Conservation (phyloP, 2,888 invertebrate species). For the Pycnomerus fuliginosus region DNA sequence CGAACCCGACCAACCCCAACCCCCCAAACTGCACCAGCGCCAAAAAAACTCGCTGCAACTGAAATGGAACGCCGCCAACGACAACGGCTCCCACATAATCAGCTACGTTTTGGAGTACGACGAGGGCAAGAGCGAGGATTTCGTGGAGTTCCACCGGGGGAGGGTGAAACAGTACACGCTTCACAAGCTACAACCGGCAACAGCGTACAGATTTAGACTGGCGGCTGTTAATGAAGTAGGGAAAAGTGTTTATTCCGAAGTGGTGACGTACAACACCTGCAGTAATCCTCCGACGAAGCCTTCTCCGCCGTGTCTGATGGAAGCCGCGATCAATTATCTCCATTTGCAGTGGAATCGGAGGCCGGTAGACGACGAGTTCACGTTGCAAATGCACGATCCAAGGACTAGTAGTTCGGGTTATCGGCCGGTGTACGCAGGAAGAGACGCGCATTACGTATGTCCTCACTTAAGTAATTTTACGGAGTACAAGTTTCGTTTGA, state of each 20-base stretch:
- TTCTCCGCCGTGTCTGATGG: constrained; percentile 68
- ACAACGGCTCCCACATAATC: constrained; percentile 78
- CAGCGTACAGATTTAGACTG: constrained; percentile 78
- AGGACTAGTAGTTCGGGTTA: constrained; percentile 42
- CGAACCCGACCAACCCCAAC: constrained; percentile 73
- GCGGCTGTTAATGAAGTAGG: constrained; percentile 83
- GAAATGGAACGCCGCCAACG: constrained; percentile 70
- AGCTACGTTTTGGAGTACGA: constrained; percentile 79
- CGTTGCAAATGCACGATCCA: constrained; percentile 73
- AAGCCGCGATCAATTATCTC: constrained; percentile 64
- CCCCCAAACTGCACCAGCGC: constrained; percentile 70
- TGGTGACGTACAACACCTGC: constrained; percentile 69
- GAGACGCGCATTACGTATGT: constrained; percentile 68
- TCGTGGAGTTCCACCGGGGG: constrained; percentile 71
- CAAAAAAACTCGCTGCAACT: constrained; percentile 70
- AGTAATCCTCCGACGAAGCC: constrained; percentile 81
- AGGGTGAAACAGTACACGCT: constrained; percentile 75
- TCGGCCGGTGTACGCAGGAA: constrained; percentile 74
- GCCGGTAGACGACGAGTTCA: constrained; percentile 76
- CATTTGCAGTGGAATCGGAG: constrained; percentile 74
- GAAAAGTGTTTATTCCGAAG: constrained; percentile 69
- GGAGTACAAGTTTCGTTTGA: constrained; percentile 78
- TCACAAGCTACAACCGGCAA: constrained; percentile 74
- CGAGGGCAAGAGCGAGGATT: constrained; percentile 66
- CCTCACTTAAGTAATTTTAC: constrained; percentile 70